phyloP scores from a whole-genome alignment of 2,888 invertebrate genomes.

The Polymixis flavicincta region DNA sequence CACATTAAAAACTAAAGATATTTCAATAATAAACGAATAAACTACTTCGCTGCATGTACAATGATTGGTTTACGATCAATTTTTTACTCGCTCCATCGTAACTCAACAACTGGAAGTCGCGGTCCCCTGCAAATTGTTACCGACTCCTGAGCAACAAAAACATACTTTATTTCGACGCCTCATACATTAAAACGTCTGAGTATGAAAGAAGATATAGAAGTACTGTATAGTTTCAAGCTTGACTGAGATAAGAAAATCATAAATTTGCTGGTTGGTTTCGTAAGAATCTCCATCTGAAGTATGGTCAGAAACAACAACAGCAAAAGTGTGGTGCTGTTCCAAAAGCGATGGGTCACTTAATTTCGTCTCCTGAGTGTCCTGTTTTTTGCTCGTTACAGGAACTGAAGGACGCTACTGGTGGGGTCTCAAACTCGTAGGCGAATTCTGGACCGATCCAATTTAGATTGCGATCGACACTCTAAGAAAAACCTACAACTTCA shows the following conservation, averaged over 20 bases:
- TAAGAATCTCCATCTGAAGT: not conserved
- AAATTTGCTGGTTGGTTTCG: not conserved
- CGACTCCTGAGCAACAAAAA: constrained; percentile 64
- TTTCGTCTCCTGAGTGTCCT: not conserved
- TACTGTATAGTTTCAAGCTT: not conserved
- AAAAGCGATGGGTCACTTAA: not conserved
- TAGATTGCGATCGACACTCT: not conserved
- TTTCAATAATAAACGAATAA: constrained; percentile 60
- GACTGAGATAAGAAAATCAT: not conserved
- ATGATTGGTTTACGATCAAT: constrained; percentile 59
- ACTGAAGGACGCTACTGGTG: not conserved
- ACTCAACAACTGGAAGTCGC: constrained; percentile 47
- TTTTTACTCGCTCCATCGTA: constrained; percentile 55
- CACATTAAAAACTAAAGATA: constrained; percentile 48
- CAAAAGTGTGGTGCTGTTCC: not conserved
- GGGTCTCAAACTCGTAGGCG: not conserved
- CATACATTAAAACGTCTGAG: constrained; percentile 63
- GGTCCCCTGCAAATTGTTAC: constrained; percentile 58
- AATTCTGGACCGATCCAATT: not conserved
- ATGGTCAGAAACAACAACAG: not conserved
- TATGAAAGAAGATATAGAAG: constrained; percentile 32
- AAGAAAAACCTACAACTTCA: not conserved
- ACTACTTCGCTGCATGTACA: constrained; percentile 32
- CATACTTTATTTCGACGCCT: constrained; percentile 69
- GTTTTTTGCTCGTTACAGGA: not conserved